Evolutionary conservation across 2,797 vertebrate species (phyloP).

Genomic region (Enteromius anoplus): DNA sequence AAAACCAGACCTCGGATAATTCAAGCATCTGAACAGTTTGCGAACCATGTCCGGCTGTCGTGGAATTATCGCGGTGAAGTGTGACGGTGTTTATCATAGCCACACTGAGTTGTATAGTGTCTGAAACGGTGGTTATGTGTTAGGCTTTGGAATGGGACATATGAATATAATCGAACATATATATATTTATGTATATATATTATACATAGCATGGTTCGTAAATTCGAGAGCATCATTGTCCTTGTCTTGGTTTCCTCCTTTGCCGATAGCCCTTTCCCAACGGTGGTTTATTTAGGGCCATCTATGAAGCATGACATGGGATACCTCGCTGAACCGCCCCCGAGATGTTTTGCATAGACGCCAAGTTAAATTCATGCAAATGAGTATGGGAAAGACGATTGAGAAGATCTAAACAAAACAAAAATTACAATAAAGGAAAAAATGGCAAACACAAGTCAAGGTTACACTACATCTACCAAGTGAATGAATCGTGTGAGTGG

Average conservation of each 20-base stretch:
- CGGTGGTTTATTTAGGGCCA: conserved; percentile 45
- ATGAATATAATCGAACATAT: conserved; percentile 62
- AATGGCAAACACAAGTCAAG: conserved; percentile 32
- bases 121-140: conserved; percentile 52
- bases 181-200: conserved; percentile 55
- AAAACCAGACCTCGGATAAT: conserved; percentile 50
- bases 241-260: conserved; percentile 40
- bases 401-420: conserved; percentile 29
- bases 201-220: conserved; percentile 56
- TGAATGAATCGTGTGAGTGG: conserved; percentile 58
- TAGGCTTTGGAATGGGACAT: conserved; percentile 61
- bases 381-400: conserved; percentile 45
- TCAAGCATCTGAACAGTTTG: conserved; percentile 61
- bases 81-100: conserved; percentile 59
- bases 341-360: conserved; percentile 79
- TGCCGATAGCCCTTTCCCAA: conserved; percentile 53
- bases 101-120: conserved; percentile 50
- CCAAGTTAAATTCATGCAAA: conserved; percentile 79
- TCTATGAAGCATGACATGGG: conserved; percentile 47
- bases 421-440: conserved; percentile 13
- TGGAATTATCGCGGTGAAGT: conserved; percentile 70
- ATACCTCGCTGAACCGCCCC: conserved; percentile 60
- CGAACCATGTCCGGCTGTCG: conserved; percentile 57
- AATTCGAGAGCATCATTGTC: conserved; percentile 49
- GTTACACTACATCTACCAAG: conserved; percentile 47